These are phyloP conservation scores for Austrolebias charrua DNA, from an alignment of 2,797 vertebrate species.

Conservation along the genomic window DNA sequence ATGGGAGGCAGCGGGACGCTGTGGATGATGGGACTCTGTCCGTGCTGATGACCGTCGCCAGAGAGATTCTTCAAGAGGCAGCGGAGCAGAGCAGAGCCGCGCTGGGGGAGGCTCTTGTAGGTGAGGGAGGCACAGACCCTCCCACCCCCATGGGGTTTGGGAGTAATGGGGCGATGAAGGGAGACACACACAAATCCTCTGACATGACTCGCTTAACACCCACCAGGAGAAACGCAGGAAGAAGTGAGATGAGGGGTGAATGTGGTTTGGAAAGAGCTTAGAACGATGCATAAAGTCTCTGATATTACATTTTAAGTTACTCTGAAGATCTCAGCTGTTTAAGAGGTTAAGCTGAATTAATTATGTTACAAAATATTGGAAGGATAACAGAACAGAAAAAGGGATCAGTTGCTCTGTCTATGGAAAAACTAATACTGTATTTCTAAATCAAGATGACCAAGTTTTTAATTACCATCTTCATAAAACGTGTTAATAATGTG, in stretches of 20 bases:
- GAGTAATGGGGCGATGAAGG: conserved; percentile 89
- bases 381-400: too few relatives aligned
- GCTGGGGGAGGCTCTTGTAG: conserved; percentile 91
- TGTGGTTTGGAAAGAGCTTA: conserved; percentile 45
- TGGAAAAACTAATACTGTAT: too few relatives aligned
- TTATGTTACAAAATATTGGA: neutral
- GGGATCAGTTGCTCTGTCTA: too few relatives aligned
- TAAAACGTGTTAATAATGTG: conserved; percentile 4
- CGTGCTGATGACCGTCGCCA: conserved; percentile 76
- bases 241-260: conserved; percentile 69
- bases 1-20: conserved; percentile 75
- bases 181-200: conserved; percentile 84
- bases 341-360: neutral
- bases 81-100: conserved; percentile 87
- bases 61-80: conserved; percentile 92
- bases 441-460: too few relatives aligned
- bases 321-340: too few relatives aligned
- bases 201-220: conserved; percentile 94
- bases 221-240: conserved; percentile 75
- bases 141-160: conserved; percentile 65
- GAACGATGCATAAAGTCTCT: conserved; percentile 36
- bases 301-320: conserved; percentile 31
- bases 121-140: conserved; percentile 81
- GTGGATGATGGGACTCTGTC: conserved; percentile 82
- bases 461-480: neutral